Base-by-base conservation (phyloP, 2,797 vertebrate genomes). In the Neopelma chrysocephalum region DNA sequence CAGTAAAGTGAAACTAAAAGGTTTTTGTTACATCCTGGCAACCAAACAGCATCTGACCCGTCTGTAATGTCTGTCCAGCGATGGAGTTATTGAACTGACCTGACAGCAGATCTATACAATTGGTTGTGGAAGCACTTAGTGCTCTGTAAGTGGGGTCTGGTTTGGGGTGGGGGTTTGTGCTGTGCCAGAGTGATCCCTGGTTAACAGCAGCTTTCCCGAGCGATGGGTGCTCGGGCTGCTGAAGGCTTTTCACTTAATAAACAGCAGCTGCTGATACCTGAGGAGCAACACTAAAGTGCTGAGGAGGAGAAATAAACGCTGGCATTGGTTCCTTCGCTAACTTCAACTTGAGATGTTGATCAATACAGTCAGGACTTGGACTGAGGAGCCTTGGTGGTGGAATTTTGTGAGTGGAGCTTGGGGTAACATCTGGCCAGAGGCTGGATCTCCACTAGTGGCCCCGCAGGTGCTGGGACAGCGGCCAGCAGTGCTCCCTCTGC, bases 1-100 rank as follows among this genome's bases (percentile, higher is more conserved):
- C 85, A 75, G 54, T 36, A 86, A 93, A 91, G 86, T 71, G 82
- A 92, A 93, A 75, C 78, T 85, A 86, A 93, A 92, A 85, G 68
- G 79, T 40, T 90, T 90, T 85, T 60, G 56, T 88, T 82, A 34
- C 42, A 34, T 73, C 60, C 83, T 75, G 75, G 64, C 4, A 5
- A 68, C 26, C 61, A 82, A 75, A 89, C 53, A 71, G 64, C 89
- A 71, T 72, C 90, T 92, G 86, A 76, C 86, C 82, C 64, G 48
- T 84, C 22, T 62, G 51, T 19, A 57, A 73, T 47, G 51, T 80
- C 90, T 83, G 36, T 82, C 75, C 77, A 4, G 64, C 4, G 5
- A 9, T 65, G 56, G 40, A 65, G 88, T 82, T 87, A 42, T 47
- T 89, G 84, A 96, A 65, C 88, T 82, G 93, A 11, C 40, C 8